Conservation (phyloP, 30 jellyfish, hydroid and myxozoan species). For the Catostylus mosaicus region DNA sequence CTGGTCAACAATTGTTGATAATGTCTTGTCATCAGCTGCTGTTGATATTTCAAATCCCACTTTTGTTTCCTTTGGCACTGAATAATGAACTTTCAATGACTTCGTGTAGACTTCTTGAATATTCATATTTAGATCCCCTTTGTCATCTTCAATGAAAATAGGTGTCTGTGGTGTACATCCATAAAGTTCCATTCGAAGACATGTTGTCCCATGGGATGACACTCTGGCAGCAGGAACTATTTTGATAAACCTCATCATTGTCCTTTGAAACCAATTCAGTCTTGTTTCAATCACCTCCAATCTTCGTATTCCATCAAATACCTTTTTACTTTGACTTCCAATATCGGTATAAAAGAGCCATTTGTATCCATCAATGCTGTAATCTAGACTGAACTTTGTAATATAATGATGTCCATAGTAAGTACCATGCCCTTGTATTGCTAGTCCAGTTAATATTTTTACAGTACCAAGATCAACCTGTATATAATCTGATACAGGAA, state of each 20-base stretch:
- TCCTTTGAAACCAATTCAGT: slow-evolving; percentile 35
- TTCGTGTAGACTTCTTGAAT: not conserved
- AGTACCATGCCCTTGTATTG: not conserved
- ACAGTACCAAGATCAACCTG: slow-evolving; percentile 25
- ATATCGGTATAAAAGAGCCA: slow-evolving; percentile 4
- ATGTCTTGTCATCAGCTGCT: not conserved
- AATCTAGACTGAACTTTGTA: not conserved
- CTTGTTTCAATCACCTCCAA: not conserved
- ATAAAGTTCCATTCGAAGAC: slow-evolving; percentile 27
- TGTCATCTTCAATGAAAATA: not conserved
- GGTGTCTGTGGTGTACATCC: slow-evolving; percentile 33
- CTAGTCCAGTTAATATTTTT: slow-evolving; percentile 19
- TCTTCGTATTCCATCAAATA: slow-evolving; percentile 10
- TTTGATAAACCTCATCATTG: slow-evolving; percentile 6
- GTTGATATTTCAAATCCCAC: not conserved
- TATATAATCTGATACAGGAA: not conserved
- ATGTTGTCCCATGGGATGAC: not conserved
- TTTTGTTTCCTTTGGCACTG: not conserved
- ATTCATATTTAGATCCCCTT: not conserved
- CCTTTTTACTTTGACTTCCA: not conserved
- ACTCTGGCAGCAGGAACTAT: slow-evolving; percentile 8
- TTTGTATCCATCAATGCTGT: slow-evolving; percentile 14
- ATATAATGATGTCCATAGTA: not conserved
- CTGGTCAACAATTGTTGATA: slow-evolving; percentile 7
- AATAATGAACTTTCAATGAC: not conserved